phyloP scores from a whole-genome alignment of 2,888 invertebrate genomes.

The Parnassius glacialis region DNA sequence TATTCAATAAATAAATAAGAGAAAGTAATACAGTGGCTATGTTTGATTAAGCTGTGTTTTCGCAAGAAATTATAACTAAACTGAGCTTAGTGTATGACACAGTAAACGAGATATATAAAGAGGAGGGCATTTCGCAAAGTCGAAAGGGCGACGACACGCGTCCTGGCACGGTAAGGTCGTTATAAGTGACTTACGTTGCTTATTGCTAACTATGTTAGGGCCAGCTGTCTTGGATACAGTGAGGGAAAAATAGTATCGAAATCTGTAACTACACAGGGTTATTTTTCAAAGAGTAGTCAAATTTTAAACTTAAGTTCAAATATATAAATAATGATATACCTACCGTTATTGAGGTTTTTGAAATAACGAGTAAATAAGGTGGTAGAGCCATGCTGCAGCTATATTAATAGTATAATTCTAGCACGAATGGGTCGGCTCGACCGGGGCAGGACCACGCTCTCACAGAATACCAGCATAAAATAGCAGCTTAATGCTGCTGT shows the following conservation, averaged over 20 bases:
- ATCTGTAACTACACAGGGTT: no score
- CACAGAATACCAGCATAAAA: no score
- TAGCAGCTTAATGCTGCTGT: no score
- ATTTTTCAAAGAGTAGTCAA: no score
- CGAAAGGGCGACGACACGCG: constrained; percentile 6
- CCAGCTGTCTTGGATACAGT: not conserved
- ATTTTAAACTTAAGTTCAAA: no score
- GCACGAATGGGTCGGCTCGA: no score
- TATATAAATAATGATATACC: no score
- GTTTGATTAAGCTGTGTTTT: not conserved
- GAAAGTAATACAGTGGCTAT: constrained; percentile 5
- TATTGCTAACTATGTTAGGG: not conserved
- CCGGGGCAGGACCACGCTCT: no score
- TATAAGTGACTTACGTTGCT: not conserved
- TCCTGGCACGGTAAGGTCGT: not conserved
- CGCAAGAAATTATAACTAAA: not conserved
- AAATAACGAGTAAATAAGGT: no score
- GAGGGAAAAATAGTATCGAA: not conserved
- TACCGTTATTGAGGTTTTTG: no score
- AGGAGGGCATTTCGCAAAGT: constrained; percentile 17
- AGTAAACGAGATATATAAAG: not conserved
- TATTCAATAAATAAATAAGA: constrained; percentile 22
- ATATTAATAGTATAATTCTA: no score
- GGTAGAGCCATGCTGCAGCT: no score
- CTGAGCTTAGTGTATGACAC: not conserved